Evolutionary conservation across 1,140 invertebrate genomes (phyloP).

Genomic region (Caenorhabditis remanei): DNA sequence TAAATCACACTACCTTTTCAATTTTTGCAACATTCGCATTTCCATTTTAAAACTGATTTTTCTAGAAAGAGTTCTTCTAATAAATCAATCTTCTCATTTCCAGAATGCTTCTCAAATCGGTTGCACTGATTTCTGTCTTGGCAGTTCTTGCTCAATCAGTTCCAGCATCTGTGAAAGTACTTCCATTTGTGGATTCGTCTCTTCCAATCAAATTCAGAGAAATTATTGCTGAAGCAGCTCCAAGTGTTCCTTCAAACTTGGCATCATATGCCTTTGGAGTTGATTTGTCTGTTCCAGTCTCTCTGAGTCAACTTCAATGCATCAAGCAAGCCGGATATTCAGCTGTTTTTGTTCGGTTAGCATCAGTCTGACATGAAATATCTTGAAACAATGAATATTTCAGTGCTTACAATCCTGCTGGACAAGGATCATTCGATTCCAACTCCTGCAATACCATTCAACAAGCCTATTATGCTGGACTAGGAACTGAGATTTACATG

Average conservation of each 20-base stretch:
- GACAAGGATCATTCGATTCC: constrained; percentile 54
- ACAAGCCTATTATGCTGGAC: constrained; percentile 55
- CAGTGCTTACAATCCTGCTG: constrained; percentile 60
- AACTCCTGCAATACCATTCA: constrained; percentile 54
- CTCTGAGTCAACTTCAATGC: not conserved
- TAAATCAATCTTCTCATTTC: not conserved
- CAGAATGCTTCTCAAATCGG: constrained; percentile 44
- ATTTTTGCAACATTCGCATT: not conserved
- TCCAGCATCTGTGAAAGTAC: constrained; percentile 14
- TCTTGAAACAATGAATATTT: not conserved
- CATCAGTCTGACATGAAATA: not conserved
- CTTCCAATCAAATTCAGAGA: constrained; percentile 42
- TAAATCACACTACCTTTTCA: too few species aligned
- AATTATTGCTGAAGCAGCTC: constrained; percentile 30
- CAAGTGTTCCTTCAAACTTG: constrained; percentile 20
- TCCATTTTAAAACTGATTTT: too few species aligned
- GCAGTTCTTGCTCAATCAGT: constrained; percentile 17
- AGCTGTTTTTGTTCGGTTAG: constrained; percentile 9
- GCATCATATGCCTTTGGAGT: constrained; percentile 30
- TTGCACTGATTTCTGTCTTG: not conserved
- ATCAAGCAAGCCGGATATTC: constrained; percentile 32
- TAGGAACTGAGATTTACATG: constrained; percentile 64
- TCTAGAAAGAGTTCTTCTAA: not conserved
- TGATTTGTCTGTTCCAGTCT: not conserved
- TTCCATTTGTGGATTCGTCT: constrained; percentile 46